Evolutionary conservation across 1,140 invertebrate genomes (phyloP).

Genomic region (Lasioglossum albipes): DNA sequence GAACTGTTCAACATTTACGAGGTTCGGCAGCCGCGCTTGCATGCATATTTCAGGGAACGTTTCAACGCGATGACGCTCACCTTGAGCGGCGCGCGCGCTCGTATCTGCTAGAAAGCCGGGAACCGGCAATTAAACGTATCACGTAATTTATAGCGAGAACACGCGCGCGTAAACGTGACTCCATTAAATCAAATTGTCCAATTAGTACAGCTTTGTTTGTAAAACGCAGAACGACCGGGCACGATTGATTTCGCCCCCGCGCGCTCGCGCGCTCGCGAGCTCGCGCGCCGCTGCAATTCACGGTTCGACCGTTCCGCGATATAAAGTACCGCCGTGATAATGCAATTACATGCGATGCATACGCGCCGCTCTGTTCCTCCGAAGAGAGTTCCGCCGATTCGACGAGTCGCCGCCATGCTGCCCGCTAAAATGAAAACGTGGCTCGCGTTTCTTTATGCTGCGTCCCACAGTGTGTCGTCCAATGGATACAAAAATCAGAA

Average conservation of each 20-base stretch:
- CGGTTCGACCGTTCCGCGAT: conserved; percentile 1
- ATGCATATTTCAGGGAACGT: conserved; percentile 15
- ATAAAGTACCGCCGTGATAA: conserved; percentile 4
- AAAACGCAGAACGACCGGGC: conserved; percentile 20
- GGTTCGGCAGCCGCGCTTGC: background rate
- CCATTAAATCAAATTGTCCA: conserved; percentile 60
- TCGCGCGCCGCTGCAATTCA: conserved; percentile 10
- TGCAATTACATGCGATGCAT: conserved; percentile 13
- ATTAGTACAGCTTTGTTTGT: conserved; percentile 49
- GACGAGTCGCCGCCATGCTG: background rate
- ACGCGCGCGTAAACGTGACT: conserved; percentile 44
- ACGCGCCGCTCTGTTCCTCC: background rate
- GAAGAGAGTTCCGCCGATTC: background rate
- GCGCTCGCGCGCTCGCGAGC: no score
- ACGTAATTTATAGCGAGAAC: conserved; percentile 40
- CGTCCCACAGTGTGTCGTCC: no score
- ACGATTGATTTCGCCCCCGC: conserved; percentile 36
- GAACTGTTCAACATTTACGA: background rate
- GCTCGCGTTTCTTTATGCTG: no score
- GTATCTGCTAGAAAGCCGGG: conserved; percentile 16
- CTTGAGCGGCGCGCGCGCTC: background rate
- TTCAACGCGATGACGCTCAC: background rate
- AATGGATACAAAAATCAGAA: no score
- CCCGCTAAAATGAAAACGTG: background rate
- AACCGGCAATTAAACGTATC: conserved; percentile 48